phyloP scores from a whole-genome alignment of 2,797 vertebrate species.

The Semaprochilodus insignis region DNA sequence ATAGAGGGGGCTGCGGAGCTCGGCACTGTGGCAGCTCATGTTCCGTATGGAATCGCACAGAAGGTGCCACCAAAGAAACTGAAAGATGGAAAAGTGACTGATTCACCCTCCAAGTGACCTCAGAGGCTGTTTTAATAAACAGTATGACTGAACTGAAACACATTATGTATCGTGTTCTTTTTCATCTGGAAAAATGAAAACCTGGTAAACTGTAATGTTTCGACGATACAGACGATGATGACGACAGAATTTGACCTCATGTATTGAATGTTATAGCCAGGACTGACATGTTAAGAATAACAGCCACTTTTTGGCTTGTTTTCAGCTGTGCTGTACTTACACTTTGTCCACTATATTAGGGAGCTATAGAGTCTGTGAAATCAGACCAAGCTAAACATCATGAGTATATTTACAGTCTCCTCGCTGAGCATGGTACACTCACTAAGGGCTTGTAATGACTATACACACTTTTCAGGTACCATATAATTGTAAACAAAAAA shows the following conservation, averaged over 20 bases:
- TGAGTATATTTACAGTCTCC: neutral
- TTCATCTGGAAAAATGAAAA: neutral
- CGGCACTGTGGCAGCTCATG: conserved; percentile 90
- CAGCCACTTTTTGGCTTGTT: neutral
- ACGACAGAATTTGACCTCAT: neutral
- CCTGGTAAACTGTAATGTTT: neutral
- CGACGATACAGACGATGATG: neutral
- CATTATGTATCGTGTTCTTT: neutral
- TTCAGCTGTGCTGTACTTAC: neutral
- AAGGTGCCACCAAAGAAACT: conserved; percentile 54
- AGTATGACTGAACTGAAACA: neutral
- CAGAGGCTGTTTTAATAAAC: neutral
- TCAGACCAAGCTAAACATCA: neutral
- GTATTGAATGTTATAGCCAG: neutral
- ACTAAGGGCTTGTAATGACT: conserved; percentile 1
- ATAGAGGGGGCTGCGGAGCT: conserved; percentile 90
- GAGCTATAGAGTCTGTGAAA: neutral
- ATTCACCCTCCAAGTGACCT: conserved; percentile 50
- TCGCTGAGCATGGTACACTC: neutral
- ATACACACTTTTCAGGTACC: neutral
- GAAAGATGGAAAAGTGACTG: conserved; percentile 46
- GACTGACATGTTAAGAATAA: neutral
- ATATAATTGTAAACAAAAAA: neutral
- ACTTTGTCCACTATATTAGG: neutral
- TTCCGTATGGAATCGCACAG: conserved; percentile 87